phyloP scores from a whole-genome alignment of 2,797 vertebrate species.

The Oreortyx pictus region DNA sequence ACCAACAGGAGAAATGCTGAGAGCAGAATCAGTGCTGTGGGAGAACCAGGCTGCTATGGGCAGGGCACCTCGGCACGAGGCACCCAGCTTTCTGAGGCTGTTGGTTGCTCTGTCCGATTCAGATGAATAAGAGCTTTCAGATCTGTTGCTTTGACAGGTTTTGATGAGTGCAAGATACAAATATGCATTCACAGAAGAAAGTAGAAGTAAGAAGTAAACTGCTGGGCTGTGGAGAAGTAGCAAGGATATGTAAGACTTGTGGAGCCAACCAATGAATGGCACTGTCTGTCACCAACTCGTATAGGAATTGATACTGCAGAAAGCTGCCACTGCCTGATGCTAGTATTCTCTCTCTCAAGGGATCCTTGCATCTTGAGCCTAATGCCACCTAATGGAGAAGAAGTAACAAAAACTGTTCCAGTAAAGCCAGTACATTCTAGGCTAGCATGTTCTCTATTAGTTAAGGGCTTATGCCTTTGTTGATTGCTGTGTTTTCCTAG shows the following conservation, averaged over 20 bases:
- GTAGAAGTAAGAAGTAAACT: neutral
- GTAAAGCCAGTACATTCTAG: neutral
- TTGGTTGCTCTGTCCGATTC: neutral
- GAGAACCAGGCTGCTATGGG: neutral
- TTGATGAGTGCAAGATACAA: neutral
- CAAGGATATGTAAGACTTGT: neutral
- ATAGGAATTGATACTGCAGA: neutral
- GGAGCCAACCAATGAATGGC: neutral
- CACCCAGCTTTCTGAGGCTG: neutral
- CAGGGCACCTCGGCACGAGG: neutral
- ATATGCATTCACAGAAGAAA: neutral
- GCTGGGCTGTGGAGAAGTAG: neutral
- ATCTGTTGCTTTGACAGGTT: neutral
- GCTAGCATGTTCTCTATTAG: neutral
- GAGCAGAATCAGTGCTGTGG: accelerated
- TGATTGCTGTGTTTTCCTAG: neutral
- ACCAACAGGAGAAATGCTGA: neutral
- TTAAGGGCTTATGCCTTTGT: neutral
- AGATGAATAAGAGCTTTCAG: neutral
- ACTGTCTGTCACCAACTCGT: neutral
- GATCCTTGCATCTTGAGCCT: neutral
- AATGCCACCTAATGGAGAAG: neutral
- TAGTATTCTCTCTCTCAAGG: neutral
- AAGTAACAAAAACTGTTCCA: neutral
- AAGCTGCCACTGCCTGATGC: neutral